Evolutionary conservation across 2,888 invertebrate species (phyloP).

Genomic region (Leptopilina drosophilae): DNA sequence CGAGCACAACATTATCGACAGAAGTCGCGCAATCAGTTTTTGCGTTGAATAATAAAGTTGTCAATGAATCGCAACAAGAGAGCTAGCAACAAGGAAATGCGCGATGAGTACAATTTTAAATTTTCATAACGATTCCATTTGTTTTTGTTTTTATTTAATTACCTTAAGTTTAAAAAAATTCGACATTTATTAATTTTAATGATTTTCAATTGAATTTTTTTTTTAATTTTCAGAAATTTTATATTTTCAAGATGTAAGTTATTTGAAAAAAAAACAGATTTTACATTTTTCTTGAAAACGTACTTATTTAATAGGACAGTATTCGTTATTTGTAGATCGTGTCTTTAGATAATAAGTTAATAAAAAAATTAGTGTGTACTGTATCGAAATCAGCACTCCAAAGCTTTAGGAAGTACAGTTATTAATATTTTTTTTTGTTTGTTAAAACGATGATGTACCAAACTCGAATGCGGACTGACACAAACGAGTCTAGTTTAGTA

Average conservation of each 20-base stretch:
- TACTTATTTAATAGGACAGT: constrained; percentile 76
- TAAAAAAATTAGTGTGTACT: constrained; percentile 50
- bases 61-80: constrained; percentile 69
- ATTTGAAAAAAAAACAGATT: constrained; percentile 1
- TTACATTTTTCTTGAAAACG: constrained; percentile 62
- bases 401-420: constrained; percentile 74
- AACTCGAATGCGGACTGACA: constrained; percentile 59
- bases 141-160: not conserved
- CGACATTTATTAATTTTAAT: not conserved
- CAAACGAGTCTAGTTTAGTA: constrained; percentile 31
- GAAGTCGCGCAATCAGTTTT: constrained; percentile 66
- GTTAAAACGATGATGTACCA: constrained; percentile 58
- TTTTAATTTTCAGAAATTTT: not conserved
- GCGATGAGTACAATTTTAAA: constrained; percentile 35
- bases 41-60: constrained; percentile 62
- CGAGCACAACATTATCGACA: constrained; percentile 65
- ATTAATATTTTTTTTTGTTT: constrained; percentile 57
- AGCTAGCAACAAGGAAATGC: constrained; percentile 71
- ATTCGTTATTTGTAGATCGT: constrained; percentile 68
- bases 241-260: not conserved
- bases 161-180: not conserved
- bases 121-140: constrained; percentile 5
- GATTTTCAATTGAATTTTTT: not conserved
- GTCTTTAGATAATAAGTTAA: constrained; percentile 52
- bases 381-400: constrained; percentile 71